Evolutionary conservation across 2,797 vertebrate species (phyloP), one percentile per base, ranked within the genome.

Genomic region (Fratercula arctica): DNA sequence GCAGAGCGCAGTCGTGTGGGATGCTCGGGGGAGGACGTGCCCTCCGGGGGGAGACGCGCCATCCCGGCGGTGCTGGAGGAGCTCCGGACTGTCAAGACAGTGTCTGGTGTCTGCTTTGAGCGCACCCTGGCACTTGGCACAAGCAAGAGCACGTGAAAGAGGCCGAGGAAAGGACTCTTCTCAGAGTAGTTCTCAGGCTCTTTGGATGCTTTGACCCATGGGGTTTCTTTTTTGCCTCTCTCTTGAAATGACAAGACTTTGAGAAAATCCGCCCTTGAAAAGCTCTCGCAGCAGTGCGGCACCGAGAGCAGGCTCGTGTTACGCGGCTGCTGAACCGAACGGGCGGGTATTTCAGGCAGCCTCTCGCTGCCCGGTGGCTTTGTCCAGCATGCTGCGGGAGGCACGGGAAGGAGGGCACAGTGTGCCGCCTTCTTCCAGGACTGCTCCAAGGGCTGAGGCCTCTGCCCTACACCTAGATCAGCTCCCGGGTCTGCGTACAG

Each of bases 21-120:
- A 23, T 76, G 60, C 15, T 7, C 2, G 0, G 1, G 1, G 48
- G 8, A 0, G 2, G 5, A 3, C 0, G 2, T 11, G 43, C 39
- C 16, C 13, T 11, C 25, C 21, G 1, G 4, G 46, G 39, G 17
- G 3, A 41, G 63, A n/a, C 1, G 0, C 0, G 0, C 60, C 33
- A 3, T 25, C n/a, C 75, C 0, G 0, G 37, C 2, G 1, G 12
- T 0, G 14, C 86, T 25, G 70, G 43, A 37, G 77, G 19, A 48
- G 81, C 64, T 39, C 61, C 18, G 6, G n/a, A 7, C 26, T 43
- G 67, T 6, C 0, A 1, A 33, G 75, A 23, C 81, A 18, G 81
- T 1, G 74, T 5, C 68, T 48, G 76, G 9, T 21, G 41, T 25
- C 60, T 19, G 59, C 76, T n/a, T 5, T 6, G n/a, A 45, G 56